Evolutionary conservation across 2,797 vertebrate genomes (phyloP).

Genomic region (Falco concolor): DNA sequence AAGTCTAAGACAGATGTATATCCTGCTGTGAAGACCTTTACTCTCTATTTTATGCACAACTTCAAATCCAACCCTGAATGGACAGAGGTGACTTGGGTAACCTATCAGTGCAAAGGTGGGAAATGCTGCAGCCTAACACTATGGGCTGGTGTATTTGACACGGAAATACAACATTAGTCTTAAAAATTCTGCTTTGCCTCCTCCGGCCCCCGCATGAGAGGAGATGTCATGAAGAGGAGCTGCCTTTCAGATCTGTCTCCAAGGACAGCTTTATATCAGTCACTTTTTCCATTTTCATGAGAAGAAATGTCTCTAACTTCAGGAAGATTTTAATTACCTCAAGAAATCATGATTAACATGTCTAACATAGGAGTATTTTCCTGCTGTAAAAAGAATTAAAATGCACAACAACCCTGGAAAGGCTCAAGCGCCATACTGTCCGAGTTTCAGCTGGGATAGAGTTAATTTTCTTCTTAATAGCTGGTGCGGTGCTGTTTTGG

Average conservation of each 20-base stretch:
- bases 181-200: not conserved
- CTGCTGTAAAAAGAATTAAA: not conserved
- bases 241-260: not conserved
- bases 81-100: not conserved
- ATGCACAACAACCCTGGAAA: not conserved
- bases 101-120: not conserved
- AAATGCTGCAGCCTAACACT: not conserved
- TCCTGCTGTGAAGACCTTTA: conserved; percentile 10
- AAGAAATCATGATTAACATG: not conserved
- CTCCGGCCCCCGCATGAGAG: not conserved
- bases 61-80: not conserved
- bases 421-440: not conserved
- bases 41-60: not conserved
- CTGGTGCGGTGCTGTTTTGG: no score
- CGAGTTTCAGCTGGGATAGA: no score
- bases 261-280: not conserved
- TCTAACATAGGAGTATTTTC: not conserved
- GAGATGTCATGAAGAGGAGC: not conserved
- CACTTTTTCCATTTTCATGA: not conserved
- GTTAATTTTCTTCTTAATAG: no score
- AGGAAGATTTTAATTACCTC: not conserved
- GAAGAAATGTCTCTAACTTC: not conserved
- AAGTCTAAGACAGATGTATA: not conserved
- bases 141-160: not conserved
- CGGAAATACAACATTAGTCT: not conserved